A percentile compares a stretch with the other conserved stretches of the same genome.
Evolutionary conservation across 1,140 invertebrate species (phyloP).

Genomic region (Drosophila bipectinata): DNA sequence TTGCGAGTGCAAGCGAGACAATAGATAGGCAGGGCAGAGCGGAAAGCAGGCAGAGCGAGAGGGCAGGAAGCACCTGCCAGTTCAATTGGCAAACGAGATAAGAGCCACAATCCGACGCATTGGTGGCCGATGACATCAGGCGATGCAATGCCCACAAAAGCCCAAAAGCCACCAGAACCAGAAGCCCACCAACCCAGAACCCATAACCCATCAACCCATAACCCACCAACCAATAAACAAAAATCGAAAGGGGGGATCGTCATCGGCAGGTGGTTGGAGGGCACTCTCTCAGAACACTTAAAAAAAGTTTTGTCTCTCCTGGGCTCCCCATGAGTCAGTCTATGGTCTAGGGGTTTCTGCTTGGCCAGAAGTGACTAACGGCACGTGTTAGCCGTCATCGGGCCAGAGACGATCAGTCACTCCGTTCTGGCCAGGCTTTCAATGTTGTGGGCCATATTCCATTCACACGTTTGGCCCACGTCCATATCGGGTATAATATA

Average conservation of each 20-base stretch:
- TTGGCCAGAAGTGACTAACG: slow-evolving; percentile 6
- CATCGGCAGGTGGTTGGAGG: too few species aligned
- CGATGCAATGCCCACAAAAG: slow-evolving; percentile 37
- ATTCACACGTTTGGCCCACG: slow-evolving; percentile 18
- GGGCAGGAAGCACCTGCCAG: slow-evolving; percentile 19
- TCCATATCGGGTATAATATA: neutral
- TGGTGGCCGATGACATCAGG: slow-evolving; percentile 72
- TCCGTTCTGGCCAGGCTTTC: slow-evolving; percentile 6
- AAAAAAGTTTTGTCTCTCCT: too few species aligned
- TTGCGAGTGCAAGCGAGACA: neutral
- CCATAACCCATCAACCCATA: too few species aligned
- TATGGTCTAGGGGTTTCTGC: slow-evolving; percentile 1
- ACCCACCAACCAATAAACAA: too few species aligned
- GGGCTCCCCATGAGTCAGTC: slow-evolving; percentile 24
- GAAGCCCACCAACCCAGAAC: neutral
- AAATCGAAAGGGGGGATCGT: too few species aligned
- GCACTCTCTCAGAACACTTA: too few species aligned
- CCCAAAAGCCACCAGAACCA: neutral
- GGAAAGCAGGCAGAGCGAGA: neutral
- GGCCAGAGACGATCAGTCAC: slow-evolving; percentile 27
- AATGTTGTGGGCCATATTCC: slow-evolving; percentile 25
- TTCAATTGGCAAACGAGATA: slow-evolving; percentile 48
- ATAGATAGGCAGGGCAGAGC: slow-evolving; percentile 2
- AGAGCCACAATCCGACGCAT: slow-evolving; percentile 51
- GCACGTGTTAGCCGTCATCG: slow-evolving; percentile 45